Evolutionary conservation across 2,888 invertebrate species (phyloP).

Genomic region (Trichopria drosophilae): DNA sequence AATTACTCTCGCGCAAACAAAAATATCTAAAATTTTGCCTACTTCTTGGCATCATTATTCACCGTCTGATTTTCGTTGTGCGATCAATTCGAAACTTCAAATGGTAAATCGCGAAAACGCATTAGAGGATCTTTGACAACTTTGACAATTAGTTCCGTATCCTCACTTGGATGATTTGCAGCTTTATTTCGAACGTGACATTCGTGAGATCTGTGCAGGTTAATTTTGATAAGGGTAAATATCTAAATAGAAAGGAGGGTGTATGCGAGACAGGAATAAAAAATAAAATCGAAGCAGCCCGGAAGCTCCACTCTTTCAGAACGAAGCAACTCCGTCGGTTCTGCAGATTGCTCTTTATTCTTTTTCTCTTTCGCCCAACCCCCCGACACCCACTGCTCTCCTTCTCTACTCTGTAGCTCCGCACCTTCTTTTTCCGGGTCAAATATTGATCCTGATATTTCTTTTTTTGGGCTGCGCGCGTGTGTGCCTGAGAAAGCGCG

Average conservation of each 20-base stretch:
- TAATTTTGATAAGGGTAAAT: neutral
- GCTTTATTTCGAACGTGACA: neutral
- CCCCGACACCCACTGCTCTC: neutral
- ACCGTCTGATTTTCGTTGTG: too few species aligned
- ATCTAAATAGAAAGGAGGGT: neutral
- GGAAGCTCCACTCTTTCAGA: slow-evolving; percentile 9
- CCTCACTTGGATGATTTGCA: too few species aligned
- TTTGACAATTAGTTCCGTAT: too few species aligned
- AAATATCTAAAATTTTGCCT: too few species aligned
- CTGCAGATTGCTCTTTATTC: slow-evolving; percentile 23
- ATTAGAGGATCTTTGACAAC: too few species aligned
- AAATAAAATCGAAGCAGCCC: neutral
- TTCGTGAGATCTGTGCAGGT: neutral
- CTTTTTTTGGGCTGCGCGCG: slow-evolving; percentile 28
- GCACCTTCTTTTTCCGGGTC: slow-evolving; percentile 38
- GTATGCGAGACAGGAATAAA: neutral
- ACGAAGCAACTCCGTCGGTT: slow-evolving; percentile 30
- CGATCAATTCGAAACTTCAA: too few species aligned
- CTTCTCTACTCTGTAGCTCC: slow-evolving; percentile 4
- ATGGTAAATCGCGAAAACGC: too few species aligned
- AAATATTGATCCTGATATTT: slow-evolving; percentile 49
- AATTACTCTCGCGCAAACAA: too few species aligned
- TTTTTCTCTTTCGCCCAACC: slow-evolving; percentile 7
- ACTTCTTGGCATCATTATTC: too few species aligned
- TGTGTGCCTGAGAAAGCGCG: slow-evolving; percentile 24